Evolutionary conservation across 2,888 invertebrate species (phyloP).

Genomic region (Thysanoteuthis rhombus): DNA sequence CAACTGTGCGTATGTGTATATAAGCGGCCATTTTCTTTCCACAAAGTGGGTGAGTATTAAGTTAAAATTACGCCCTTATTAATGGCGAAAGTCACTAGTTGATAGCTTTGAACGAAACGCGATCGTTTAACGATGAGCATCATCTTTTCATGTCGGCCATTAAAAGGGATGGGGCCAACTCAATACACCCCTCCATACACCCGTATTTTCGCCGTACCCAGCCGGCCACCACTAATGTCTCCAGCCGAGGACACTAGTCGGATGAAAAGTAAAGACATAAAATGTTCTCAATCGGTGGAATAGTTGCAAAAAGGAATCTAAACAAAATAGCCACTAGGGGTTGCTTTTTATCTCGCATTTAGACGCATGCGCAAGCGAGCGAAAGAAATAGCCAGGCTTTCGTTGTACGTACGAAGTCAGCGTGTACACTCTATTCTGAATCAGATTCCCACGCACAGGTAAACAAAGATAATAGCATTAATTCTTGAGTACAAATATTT

Average conservation of each 20-base stretch:
- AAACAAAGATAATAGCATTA: too few relatives aligned
- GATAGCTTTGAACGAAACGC: slow-evolving; percentile 12
- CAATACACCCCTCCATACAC: neutral
- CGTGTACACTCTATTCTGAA: too few relatives aligned
- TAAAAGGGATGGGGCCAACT: neutral
- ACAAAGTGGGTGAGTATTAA: slow-evolving; percentile 12
- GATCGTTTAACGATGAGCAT: neutral
- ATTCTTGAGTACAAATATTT: too few relatives aligned
- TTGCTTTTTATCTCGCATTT: neutral
- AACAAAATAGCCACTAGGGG: neutral
- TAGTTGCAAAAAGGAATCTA: too few relatives aligned
- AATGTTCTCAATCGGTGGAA: neutral
- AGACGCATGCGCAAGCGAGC: neutral
- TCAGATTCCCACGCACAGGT: too few relatives aligned
- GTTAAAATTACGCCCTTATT: slow-evolving; percentile 12
- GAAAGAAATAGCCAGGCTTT: too few relatives aligned
- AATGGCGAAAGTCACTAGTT: neutral
- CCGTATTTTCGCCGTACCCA: neutral
- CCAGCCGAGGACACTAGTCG: neutral
- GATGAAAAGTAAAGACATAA: neutral
- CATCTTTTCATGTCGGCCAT: neutral
- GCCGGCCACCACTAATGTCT: neutral
- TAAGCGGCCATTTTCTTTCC: neutral
- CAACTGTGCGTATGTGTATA: neutral
- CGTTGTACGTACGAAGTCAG: too few relatives aligned